These are phyloP conservation scores for Ophraella communa DNA, from an alignment of 2,888 invertebrate species.

Conservation along the genomic window DNA sequence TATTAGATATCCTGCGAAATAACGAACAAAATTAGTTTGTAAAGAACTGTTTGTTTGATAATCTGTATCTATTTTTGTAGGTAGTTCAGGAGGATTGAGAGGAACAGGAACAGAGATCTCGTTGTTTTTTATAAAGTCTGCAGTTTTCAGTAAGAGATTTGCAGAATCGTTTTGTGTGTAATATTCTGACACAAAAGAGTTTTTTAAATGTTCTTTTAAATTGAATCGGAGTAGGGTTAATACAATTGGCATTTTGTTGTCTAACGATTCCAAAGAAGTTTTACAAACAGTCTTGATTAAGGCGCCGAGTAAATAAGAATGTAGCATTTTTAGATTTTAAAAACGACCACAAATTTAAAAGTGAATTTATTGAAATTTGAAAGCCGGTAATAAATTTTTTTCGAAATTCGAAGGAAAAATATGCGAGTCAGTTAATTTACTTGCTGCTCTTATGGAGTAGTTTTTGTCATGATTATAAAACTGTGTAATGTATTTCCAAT, in stretches of 20 bases:
- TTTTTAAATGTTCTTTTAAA: too few relatives aligned
- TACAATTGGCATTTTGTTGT: too few relatives aligned
- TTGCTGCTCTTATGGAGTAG: too few relatives aligned
- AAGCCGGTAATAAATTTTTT: background rate
- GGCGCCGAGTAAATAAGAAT: background rate
- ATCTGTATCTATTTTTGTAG: background rate
- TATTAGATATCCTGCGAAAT: background rate
- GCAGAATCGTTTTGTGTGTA: background rate
- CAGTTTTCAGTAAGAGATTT: background rate
- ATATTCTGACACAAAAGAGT: too few relatives aligned
- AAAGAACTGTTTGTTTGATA: background rate
- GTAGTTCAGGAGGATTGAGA: background rate
- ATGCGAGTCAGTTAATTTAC: too few relatives aligned
- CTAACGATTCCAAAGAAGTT: too few relatives aligned
- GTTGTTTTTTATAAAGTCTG: background rate
- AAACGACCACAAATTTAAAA: background rate
- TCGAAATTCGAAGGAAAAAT: too few relatives aligned
- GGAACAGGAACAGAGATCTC: too few relatives aligned
- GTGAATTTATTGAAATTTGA: background rate
- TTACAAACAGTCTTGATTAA: too few relatives aligned
- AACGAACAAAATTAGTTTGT: background rate
- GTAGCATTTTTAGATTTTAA: background rate
- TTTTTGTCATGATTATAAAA: too few relatives aligned
- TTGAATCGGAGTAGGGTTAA: too few relatives aligned
- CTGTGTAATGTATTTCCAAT: too few relatives aligned